These are phyloP conservation scores for Oithona nana DNA, from an alignment of 2,888 invertebrate species.

Conservation along the genomic window DNA sequence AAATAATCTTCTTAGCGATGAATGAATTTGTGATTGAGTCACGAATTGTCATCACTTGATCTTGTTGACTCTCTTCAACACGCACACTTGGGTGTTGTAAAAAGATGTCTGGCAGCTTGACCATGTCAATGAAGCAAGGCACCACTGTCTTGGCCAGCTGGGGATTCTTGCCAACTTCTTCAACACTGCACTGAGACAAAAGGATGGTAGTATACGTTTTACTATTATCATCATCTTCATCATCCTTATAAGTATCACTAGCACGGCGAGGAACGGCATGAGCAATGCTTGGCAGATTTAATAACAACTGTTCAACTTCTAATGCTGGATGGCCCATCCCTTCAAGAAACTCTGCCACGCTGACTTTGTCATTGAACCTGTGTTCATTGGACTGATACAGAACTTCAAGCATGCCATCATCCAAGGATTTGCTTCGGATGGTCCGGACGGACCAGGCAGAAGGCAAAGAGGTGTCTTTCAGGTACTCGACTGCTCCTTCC, in stretches of 20 bases:
- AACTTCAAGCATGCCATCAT: background rate
- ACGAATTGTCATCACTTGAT: background rate
- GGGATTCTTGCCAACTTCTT: background rate
- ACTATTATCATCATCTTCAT: background rate
- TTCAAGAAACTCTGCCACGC: slow-evolving; percentile 4
- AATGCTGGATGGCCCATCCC: slow-evolving; percentile 11
- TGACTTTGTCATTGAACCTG: background rate
- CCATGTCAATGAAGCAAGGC: background rate
- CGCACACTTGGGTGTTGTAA: slow-evolving; percentile 5
- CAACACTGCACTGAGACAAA: background rate
- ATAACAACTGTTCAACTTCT: slow-evolving; percentile 1
- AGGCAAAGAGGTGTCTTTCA: slow-evolving; percentile 6
- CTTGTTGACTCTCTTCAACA: background rate
- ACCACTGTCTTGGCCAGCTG: background rate
- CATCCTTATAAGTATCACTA: background rate
- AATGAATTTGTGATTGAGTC: background rate
- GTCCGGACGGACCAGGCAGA: slow-evolving; percentile 1
- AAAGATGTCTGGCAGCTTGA: slow-evolving; percentile 4
- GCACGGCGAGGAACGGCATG: background rate
- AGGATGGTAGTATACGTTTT: background rate
- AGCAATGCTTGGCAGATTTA: background rate
- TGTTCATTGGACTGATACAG: background rate
- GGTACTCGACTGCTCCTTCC: background rate
- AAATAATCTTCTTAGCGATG: slow-evolving; percentile 2
- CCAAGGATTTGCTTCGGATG: background rate